Conservation (phyloP, 1,140 invertebrate genomes). For the Drosophila parvula region DNA sequence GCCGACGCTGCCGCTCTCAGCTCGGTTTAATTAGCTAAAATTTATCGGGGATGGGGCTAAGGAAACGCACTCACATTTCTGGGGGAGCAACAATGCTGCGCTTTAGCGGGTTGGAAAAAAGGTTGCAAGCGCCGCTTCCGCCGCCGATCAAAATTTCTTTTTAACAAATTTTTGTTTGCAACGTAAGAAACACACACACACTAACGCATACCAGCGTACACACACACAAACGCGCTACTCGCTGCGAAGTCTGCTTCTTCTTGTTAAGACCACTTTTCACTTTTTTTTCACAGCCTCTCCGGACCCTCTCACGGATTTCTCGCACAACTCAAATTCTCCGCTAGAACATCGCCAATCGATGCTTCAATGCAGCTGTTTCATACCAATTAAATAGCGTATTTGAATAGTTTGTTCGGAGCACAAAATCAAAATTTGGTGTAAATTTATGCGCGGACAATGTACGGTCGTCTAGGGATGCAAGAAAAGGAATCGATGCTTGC, state of each 20-base stretch:
- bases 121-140: conserved; percentile 47
- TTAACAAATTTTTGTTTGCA: conserved; percentile 73
- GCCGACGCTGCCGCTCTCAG: neutral
- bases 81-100: conserved; percentile 67
- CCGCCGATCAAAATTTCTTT: conserved; percentile 34
- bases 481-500: conserved; percentile 11
- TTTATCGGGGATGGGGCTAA: neutral
- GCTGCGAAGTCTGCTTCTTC: conserved; percentile 43
- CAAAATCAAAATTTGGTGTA: conserved; percentile 1
- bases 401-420: conserved; percentile 1
- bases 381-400: neutral
- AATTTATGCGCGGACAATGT: conserved; percentile 32
- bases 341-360: neutral
- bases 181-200: conserved; percentile 63
- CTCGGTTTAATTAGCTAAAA: conserved; percentile 21
- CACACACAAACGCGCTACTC: conserved; percentile 43
- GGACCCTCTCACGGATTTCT: neutral
- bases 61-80: conserved; percentile 66
- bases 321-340: neutral
- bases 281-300: conserved; percentile 53
- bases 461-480: conserved; percentile 26
- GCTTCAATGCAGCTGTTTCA: neutral
- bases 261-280: conserved; percentile 62
- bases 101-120: conserved; percentile 31
- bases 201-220: conserved; percentile 22